Percentiles rank a stretch among this genome's conserved stretches.
Evolutionary conservation across 2,888 invertebrate genomes (phyloP).

Genomic region (Acrobasis repandana): DNA sequence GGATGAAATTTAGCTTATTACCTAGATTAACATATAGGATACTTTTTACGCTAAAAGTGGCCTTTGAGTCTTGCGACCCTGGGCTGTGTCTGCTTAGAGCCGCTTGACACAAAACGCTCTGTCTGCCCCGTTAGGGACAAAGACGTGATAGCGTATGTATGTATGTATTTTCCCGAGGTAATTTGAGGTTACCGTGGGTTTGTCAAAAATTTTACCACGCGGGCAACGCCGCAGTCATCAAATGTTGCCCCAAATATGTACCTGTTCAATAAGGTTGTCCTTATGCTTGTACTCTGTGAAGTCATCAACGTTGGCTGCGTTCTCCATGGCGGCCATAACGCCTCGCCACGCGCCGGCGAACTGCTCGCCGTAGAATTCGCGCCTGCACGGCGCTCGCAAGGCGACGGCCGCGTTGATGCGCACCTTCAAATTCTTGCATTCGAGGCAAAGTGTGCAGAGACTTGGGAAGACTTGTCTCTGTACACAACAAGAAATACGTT

Average conservation of each 20-base stretch:
- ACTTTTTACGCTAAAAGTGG: no score
- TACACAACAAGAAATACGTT: constrained; percentile 25
- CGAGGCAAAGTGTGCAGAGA: constrained; percentile 85
- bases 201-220: no score
- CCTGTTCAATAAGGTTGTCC: constrained; percentile 93
- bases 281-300: constrained; percentile 93
- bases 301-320: constrained; percentile 90
- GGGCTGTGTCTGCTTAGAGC: no score
- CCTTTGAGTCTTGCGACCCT: no score
- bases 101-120: no score
- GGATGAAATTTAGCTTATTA: no score
- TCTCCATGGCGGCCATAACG: constrained; percentile 88
- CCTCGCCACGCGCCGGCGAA: constrained; percentile 86
- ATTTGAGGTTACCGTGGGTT: no score
- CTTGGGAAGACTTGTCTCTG: constrained; percentile 86
- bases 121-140: no score
- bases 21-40: no score
- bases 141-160: no score
- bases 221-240: no score
- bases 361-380: constrained; percentile 85
- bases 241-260: constrained; percentile 41
- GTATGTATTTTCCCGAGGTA: no score
- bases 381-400: constrained; percentile 83
- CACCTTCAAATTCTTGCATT: constrained; percentile 94
- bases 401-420: constrained; percentile 93